These are phyloP conservation scores for Chiroxiphia lanceolata DNA, from an alignment of 2,797 vertebrate species.

Conservation along the genomic window DNA sequence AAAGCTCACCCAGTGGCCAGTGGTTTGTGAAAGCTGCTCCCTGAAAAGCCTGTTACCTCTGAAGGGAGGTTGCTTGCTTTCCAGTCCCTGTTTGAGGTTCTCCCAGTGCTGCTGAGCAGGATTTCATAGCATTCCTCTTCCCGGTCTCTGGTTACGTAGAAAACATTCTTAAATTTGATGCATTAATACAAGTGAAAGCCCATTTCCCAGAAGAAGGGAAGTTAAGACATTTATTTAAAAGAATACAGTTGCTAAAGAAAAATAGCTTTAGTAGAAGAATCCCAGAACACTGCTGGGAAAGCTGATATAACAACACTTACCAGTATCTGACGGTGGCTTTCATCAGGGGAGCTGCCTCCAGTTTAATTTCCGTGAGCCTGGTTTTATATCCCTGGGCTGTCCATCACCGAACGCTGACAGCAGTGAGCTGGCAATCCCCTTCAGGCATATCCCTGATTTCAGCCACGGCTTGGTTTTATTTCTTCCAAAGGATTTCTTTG, in stretches of 20 bases:
- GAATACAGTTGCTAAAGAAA: constrained; percentile 27
- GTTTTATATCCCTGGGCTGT: neutral
- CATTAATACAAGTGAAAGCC: constrained; percentile 31
- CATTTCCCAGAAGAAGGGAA: constrained; percentile 43
- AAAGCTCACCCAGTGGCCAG: neutral
- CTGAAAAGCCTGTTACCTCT: neutral
- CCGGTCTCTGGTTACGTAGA: neutral
- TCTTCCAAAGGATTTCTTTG: neutral
- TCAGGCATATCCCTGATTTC: neutral
- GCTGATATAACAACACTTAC: neutral
- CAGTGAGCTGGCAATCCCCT: neutral
- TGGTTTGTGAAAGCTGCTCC: neutral
- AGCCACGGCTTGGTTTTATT: rapidly evolving
- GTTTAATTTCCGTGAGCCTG: neutral
- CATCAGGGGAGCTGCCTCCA: neutral
- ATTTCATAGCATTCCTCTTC: constrained; percentile 11
- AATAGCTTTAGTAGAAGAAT: constrained; percentile 42
- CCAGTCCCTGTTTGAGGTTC: neutral
- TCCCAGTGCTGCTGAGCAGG: neutral
- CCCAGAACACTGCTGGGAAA: constrained; percentile 43
- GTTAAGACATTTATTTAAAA: constrained; percentile 52
- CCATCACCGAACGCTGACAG: neutral
- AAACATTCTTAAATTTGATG: constrained; percentile 38
- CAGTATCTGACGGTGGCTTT: neutral
- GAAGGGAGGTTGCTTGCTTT: neutral